Evolutionary conservation across 2,797 vertebrate species (phyloP), one percentile per base, ranked within the genome.

Genomic region (Vireo griseus): DNA sequence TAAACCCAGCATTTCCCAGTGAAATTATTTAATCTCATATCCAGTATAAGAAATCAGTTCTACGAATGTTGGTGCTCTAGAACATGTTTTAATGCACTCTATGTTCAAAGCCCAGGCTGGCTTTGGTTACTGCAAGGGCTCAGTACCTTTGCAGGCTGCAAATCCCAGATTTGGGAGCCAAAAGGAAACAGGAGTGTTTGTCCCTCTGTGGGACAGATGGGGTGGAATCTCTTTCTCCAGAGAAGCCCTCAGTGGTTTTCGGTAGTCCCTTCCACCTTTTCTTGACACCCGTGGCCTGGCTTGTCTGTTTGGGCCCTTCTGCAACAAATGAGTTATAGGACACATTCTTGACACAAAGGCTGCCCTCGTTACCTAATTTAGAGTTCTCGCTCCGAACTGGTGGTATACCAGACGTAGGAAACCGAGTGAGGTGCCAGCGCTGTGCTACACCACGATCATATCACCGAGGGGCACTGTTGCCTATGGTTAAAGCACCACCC

Each of bases 381-480:
- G 52, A 77, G 45, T 16, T 45, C 50, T 48, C 19, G 21, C 51
- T 68, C 39, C 4, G 2, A 39, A 5, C 2, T 26, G 9, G 21
- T 0, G 8, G 18, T 51, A 7, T 0, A 2, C 1, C 11, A 8
- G 24, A 5, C 1, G 4, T 0, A 4, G 52, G n/a, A 54, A 47
- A 9, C 3, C 2, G 28, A 54, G 40, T 0, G 25, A 1, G 6
- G 47, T 3, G 54, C 28, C 24, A 74, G 59, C 37, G 8, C 50
- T 24, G 0, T 72, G 93, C 94, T 92, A 58, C 75, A 12, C 24
- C 72, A 1, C 33, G 5, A 10, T 86, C 54, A 0, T 45, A 54
- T 72, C 95, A 57, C 65, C 16, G 52, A 91, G 91, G 73, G 93
- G 90, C 95, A 58, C 95, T 96, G 88, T 88, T 96, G 92, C 25